These are phyloP conservation scores for Galendromus occidentalis DNA, from an alignment of 1,140 invertebrate species.

Conservation along the genomic window DNA sequence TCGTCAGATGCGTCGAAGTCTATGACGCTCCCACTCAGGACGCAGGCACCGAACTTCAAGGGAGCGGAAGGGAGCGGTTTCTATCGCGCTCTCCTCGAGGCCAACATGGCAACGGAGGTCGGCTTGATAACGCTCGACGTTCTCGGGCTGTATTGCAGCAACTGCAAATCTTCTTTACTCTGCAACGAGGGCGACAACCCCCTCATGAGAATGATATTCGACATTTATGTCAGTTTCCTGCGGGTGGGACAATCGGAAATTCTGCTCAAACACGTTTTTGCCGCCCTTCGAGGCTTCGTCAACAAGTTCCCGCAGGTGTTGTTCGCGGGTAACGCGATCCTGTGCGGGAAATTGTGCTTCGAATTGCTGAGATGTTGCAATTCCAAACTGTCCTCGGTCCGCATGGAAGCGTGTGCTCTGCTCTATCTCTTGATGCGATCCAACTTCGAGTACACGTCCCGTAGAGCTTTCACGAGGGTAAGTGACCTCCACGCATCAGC, in stretches of 20 bases:
- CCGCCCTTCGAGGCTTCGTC: slow-evolving; percentile 65
- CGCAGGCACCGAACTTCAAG: slow-evolving; percentile 26
- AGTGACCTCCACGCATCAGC: slow-evolving; percentile 29
- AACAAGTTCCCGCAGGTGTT: slow-evolving; percentile 64
- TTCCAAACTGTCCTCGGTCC: slow-evolving; percentile 49
- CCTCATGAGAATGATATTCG: slow-evolving; percentile 52
- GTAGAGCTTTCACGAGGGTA: slow-evolving; percentile 61
- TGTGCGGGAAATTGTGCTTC: slow-evolving; percentile 65
- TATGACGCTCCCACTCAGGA: slow-evolving; percentile 53
- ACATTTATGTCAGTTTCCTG: slow-evolving; percentile 62
- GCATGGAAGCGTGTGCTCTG: slow-evolving; percentile 70
- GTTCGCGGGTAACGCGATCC: slow-evolving; percentile 49
- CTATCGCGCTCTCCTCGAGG: slow-evolving; percentile 49
- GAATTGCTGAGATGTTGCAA: slow-evolving; percentile 59
- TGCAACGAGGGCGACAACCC: slow-evolving; percentile 47
- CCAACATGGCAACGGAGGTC: slow-evolving; percentile 71
- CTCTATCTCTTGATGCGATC: slow-evolving; percentile 75
- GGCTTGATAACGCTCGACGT: slow-evolving; percentile 67
- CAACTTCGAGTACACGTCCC: slow-evolving; percentile 68
- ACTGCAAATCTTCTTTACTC: slow-evolving; percentile 46
- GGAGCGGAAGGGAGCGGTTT: slow-evolving; percentile 21
- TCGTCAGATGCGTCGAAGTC: slow-evolving; percentile 29
- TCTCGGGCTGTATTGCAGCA: slow-evolving; percentile 57
- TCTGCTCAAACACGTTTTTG: slow-evolving; percentile 71
- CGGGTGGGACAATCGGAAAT: slow-evolving; percentile 72